phyloP scores from a whole-genome alignment of 2,888 invertebrate species.

The Tromatobia lineatoria region DNA sequence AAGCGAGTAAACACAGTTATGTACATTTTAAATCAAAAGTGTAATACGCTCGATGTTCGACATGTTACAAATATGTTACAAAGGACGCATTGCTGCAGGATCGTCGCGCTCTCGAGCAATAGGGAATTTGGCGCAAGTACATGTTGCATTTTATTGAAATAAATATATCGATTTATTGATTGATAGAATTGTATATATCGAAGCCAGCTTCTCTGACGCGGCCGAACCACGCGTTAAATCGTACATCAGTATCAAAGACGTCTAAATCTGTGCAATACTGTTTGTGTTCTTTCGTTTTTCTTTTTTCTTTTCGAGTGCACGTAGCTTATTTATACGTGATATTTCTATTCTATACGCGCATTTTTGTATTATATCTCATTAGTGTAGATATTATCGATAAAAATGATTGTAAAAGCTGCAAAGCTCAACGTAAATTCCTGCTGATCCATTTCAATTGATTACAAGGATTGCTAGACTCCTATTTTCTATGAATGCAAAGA shows the following conservation, averaged over 20 bases:
- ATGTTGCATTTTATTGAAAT: constrained; percentile 20
- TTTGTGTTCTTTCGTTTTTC: background rate
- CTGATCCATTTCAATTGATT: constrained; percentile 15
- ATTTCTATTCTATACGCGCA: background rate
- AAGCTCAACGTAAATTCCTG: constrained; percentile 12
- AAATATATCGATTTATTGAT: constrained; percentile 36
- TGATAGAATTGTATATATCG: constrained; percentile 23
- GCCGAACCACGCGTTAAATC: constrained; percentile 2
- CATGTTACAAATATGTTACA: constrained; percentile 45
- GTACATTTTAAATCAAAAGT: constrained; percentile 39
- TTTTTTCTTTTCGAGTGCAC: constrained; percentile 21
- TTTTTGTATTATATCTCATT: constrained; percentile 13
- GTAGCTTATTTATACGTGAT: constrained; percentile 3
- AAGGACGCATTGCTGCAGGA: background rate
- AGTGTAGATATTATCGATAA: constrained; percentile 36
- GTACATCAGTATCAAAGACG: constrained; percentile 22
- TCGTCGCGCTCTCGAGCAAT: background rate
- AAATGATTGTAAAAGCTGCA: constrained; percentile 23
- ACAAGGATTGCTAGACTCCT: constrained; percentile 26
- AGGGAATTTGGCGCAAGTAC: constrained; percentile 12
- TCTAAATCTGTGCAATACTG: constrained; percentile 48
- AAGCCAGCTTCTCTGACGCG: constrained; percentile 32
- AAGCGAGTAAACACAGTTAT: constrained; percentile 61
- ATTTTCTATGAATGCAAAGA: constrained; percentile 21
- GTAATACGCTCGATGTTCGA: background rate